These are phyloP conservation scores for Ennomos quercinarius DNA, from an alignment of 2,888 invertebrate species.

Conservation along the genomic window DNA sequence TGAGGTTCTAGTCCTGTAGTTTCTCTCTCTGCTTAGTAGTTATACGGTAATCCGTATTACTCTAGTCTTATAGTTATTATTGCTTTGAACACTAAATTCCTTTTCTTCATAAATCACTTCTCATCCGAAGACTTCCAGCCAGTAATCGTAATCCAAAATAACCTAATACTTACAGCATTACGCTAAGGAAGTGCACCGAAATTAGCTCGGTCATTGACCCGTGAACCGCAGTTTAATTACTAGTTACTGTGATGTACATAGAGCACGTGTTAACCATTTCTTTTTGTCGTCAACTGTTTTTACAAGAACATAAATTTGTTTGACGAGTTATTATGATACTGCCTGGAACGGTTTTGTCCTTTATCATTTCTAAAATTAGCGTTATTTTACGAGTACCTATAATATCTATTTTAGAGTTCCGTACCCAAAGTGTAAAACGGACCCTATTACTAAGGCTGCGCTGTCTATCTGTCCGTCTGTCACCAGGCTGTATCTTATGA, in stretches of 20 bases:
- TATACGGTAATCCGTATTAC: no score
- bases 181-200: slow-evolving; percentile 64
- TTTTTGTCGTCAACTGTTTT: slow-evolving; percentile 25
- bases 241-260: slow-evolving; percentile 34
- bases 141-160: slow-evolving; percentile 56
- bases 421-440: no score
- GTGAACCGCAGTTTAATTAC: slow-evolving; percentile 42
- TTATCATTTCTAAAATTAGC: not conserved
- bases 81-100: slow-evolving; percentile 1
- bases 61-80: not conserved
- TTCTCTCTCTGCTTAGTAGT: no score
- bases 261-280: slow-evolving; percentile 61
- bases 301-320: slow-evolving; percentile 11
- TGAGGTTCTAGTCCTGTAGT: no score
- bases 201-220: slow-evolving; percentile 74
- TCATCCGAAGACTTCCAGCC: slow-evolving; percentile 13
- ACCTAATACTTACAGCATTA: slow-evolving; percentile 56
- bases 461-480: no score
- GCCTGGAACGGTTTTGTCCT: not conserved
- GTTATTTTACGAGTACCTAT: no score
- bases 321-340: slow-evolving; percentile 2
- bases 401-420: no score
- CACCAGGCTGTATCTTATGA: no score
- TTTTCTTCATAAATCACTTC: slow-evolving; percentile 22
- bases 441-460: no score